Evolutionary conservation across 2,888 invertebrate species (phyloP).

Genomic region (Adineta ricciae): DNA sequence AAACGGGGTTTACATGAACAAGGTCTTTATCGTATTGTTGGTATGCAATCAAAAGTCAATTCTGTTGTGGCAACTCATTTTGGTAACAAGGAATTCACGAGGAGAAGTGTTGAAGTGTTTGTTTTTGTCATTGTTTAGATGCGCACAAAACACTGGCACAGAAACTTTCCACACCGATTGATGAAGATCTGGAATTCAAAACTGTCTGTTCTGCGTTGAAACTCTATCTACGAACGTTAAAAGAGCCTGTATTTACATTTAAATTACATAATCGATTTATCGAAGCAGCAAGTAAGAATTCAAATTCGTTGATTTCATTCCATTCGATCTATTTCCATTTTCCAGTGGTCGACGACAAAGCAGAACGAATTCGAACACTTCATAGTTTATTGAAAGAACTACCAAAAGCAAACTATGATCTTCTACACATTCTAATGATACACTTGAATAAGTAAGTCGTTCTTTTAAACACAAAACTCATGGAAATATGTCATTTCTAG

Average conservation of each 20-base stretch:
- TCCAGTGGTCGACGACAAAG: conserved; percentile 20
- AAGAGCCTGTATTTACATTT: conserved; percentile 90
- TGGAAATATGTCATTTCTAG: too few relatives aligned
- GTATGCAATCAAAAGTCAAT: conserved; percentile 83
- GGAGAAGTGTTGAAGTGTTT: not conserved
- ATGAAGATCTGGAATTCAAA: conserved; percentile 64
- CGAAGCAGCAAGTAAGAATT: conserved; percentile 4
- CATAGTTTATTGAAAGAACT: conserved; percentile 49
- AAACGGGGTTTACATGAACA: conserved; percentile 82
- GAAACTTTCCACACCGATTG: not conserved
- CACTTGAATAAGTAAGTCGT: conserved; percentile 70
- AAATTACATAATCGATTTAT: conserved; percentile 79
- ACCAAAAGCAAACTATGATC: conserved; percentile 60
- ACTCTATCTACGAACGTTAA: conserved; percentile 80
- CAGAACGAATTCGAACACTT: conserved; percentile 22
- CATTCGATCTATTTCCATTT: too few relatives aligned
- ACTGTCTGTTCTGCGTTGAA: conserved; percentile 94
- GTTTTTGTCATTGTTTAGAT: not conserved
- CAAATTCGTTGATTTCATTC: not conserved
- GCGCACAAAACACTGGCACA: not conserved
- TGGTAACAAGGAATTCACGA: conserved; percentile 51
- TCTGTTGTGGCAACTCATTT: conserved; percentile 51
- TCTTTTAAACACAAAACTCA: too few relatives aligned
- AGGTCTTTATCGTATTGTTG: conserved; percentile 84
- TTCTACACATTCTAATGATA: conserved; percentile 71